phyloP scores from a whole-genome alignment of 2,888 invertebrate genomes.

The Eilema sororculum region DNA sequence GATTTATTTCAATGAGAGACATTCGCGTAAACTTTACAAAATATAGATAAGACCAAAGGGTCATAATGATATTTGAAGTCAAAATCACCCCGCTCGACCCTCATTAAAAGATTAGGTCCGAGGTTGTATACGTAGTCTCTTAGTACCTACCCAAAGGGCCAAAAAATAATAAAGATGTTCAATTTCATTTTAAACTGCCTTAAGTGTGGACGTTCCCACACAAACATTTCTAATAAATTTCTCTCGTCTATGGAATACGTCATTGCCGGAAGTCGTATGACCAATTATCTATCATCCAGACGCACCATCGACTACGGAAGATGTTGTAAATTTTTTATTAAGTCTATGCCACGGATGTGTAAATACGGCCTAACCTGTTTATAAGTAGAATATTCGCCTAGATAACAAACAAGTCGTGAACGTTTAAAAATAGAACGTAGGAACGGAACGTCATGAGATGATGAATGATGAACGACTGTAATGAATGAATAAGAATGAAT shows the following conservation, averaged over 20 bases:
- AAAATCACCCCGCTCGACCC: too few species aligned
- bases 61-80: too few species aligned
- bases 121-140: too few species aligned
- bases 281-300: background rate
- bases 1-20: too few species aligned
- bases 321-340: background rate
- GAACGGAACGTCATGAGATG: background rate
- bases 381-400: background rate
- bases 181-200: background rate
- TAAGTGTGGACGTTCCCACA: background rate
- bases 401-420: background rate
- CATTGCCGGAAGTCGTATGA: background rate
- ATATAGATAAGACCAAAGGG: too few species aligned
- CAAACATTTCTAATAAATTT: background rate
- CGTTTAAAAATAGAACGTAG: background rate
- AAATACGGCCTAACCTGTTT: background rate
- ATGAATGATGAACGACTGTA: background rate
- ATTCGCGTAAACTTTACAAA: too few species aligned
- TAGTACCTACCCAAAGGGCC: background rate
- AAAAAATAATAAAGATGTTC: background rate
- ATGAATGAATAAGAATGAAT: background rate
- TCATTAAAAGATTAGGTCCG: too few species aligned
- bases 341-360: conserved; percentile 1
- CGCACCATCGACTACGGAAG: background rate
- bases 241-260: background rate